Percentiles rank a stretch among this genome's conserved stretches.
These are phyloP conservation scores for Corvus cornix DNA, from an alignment of 2,113 vertebrate species.

Conservation along the genomic window DNA sequence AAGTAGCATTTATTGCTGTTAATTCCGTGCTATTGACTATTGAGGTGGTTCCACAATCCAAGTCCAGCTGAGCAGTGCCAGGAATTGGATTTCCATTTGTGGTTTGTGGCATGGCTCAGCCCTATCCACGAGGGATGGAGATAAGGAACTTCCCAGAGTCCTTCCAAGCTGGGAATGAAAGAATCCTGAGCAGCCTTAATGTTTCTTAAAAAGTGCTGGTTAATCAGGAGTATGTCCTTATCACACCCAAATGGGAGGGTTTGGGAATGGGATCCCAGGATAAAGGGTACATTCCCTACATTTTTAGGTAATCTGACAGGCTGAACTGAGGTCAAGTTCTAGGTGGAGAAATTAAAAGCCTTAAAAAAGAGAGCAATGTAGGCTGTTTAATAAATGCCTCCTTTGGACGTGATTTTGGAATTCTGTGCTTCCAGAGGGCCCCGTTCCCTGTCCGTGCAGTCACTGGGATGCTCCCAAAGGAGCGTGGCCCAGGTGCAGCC, in stretches of 20 bases:
- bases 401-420: background rate
- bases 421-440: background rate
- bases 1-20: background rate
- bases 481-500: background rate
- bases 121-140: background rate
- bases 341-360: background rate
- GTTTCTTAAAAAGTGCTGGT: background rate
- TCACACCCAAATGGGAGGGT: background rate
- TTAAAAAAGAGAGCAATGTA: background rate
- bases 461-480: background rate
- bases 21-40: background rate
- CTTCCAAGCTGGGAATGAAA: background rate
- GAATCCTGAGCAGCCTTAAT: background rate
- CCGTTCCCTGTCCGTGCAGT: accelerated
- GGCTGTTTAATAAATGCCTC: background rate
- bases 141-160: background rate
- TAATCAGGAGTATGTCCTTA: background rate
- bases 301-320: background rate
- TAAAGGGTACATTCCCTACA: background rate
- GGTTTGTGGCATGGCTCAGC: background rate
- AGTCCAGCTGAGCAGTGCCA: background rate
- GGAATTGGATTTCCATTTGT: background rate
- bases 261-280: background rate
- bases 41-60: background rate
- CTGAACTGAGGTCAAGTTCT: background rate